phyloP scores from a whole-genome alignment of 2,888 invertebrate genomes.

The Thecophora atra region DNA sequence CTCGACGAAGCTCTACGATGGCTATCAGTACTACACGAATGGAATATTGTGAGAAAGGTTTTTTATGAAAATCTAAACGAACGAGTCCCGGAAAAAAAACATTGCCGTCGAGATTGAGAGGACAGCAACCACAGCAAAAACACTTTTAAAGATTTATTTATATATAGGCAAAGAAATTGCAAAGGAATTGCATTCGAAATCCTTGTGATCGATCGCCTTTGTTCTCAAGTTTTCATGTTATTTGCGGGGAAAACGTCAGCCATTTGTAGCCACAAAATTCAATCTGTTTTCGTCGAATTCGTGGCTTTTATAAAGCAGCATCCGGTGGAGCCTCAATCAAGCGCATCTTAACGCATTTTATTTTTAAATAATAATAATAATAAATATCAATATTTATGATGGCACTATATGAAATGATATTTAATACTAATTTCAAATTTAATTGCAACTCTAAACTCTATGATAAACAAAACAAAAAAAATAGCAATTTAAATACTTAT shows the following conservation, averaged over 20 bases:
- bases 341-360: conserved; percentile 27
- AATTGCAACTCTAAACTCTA: conserved; percentile 26
- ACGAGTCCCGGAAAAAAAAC: neutral
- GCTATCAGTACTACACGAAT: conserved; percentile 98
- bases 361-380: conserved; percentile 31
- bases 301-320: no score
- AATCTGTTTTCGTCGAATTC: neutral
- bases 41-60: conserved; percentile 77
- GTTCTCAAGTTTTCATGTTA: neutral
- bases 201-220: no score
- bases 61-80: conserved; percentile 66
- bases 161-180: no score
- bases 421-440: conserved; percentile 28
- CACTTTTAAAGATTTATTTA: neutral
- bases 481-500: no score
- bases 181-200: neutral
- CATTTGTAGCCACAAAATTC: neutral
- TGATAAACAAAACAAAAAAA: conserved; percentile 1
- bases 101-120: conserved; percentile 1
- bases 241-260: neutral
- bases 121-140: neutral
- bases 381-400: neutral
- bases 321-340: neutral
- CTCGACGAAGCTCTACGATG: conserved; percentile 97
- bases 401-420: conserved; percentile 3